Conservation (phyloP, 2,113 vertebrate species). For the Ceuthmochares aereus region DNA sequence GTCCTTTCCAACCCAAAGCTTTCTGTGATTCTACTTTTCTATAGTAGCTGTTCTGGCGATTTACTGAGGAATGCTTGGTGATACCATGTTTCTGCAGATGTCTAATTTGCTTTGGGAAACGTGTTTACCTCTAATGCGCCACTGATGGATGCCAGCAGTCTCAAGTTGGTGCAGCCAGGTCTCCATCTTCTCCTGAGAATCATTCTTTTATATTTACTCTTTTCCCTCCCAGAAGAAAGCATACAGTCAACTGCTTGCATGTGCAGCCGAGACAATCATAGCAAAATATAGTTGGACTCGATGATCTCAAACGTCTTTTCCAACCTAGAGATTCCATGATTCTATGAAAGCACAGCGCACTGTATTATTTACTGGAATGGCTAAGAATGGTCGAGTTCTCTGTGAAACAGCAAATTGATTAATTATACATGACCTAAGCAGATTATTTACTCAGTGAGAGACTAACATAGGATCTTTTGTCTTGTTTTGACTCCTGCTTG, state of each 20-base stretch:
- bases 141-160: background rate
- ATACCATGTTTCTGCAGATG: background rate
- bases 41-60: background rate
- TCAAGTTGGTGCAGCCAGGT: background rate
- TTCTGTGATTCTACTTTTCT: background rate
- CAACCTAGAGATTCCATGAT: too few relatives aligned
- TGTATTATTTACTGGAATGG: background rate
- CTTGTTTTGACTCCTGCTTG: conserved; percentile 36
- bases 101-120: background rate
- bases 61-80: background rate
- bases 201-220: background rate
- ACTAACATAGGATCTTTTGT: conserved; percentile 30
- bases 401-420: conserved; percentile 60
- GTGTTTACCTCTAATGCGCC: background rate
- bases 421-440: conserved; percentile 57
- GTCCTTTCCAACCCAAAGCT: background rate
- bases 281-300: background rate
- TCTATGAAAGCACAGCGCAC: too few relatives aligned
- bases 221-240: background rate
- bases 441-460: conserved; percentile 70
- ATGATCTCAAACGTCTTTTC: too few relatives aligned
- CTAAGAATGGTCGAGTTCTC: background rate
- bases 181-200: background rate
- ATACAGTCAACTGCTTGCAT: background rate
- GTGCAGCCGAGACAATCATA: background rate